These are phyloP conservation scores for Cololabis saira DNA, from an alignment of 2,113 vertebrate genomes.

Conservation along the genomic window DNA sequence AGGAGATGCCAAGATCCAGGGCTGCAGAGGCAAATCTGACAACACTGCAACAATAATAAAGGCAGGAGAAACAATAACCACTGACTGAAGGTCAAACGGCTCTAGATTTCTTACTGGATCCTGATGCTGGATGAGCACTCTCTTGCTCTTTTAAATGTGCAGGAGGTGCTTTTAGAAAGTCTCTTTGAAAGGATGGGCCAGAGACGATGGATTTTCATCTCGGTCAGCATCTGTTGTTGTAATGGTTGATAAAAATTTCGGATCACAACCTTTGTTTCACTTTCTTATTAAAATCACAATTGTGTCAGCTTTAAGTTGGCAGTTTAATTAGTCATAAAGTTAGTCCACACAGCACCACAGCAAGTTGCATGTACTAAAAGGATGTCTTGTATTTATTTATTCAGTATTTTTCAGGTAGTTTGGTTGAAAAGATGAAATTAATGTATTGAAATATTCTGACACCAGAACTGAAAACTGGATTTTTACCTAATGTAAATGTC, in stretches of 20 bases:
- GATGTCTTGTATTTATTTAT: too few relatives aligned
- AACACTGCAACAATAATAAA: conserved; percentile 19
- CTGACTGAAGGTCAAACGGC: conserved; percentile 52
- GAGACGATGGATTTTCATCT: neutral
- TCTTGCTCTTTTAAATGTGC: too few relatives aligned
- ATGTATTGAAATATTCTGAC: too few relatives aligned
- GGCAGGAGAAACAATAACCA: conserved; percentile 34
- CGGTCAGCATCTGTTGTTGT: conserved; percentile 22
- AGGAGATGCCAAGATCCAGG: conserved; percentile 38
- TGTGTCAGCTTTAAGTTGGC: too few relatives aligned
- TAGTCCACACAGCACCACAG: too few relatives aligned
- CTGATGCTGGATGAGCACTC: conserved; percentile 35
- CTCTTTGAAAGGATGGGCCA: conserved; percentile 37
- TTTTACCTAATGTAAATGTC: too few relatives aligned
- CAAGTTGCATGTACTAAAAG: too few relatives aligned
- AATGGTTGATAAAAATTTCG: neutral
- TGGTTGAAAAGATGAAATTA: too few relatives aligned
- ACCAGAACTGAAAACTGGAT: too few relatives aligned
- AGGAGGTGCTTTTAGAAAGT: conserved; percentile 46
- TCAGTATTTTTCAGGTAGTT: too few relatives aligned
- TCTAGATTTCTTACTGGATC: conserved; percentile 36
- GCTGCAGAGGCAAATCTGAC: conserved; percentile 16
- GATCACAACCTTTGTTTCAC: conserved; percentile 17
- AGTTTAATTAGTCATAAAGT: too few relatives aligned
- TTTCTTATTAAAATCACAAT: neutral